phyloP scores from a whole-genome alignment of 2,888 invertebrate species.

The Dasypolia templi region DNA sequence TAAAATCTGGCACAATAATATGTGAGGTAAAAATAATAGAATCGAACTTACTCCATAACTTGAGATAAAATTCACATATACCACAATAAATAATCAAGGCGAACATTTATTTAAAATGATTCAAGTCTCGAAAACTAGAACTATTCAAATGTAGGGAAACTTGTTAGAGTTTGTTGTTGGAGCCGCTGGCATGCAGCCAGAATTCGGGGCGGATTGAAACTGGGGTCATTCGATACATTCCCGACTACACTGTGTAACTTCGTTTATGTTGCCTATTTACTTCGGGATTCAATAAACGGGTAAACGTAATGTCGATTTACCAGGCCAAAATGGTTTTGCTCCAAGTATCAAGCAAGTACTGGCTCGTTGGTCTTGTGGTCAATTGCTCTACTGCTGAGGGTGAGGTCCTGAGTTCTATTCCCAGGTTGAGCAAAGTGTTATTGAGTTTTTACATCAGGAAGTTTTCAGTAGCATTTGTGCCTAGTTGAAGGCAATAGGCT shows the following conservation, averaged over 20 bases:
- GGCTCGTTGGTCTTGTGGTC: too few relatives aligned
- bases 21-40: background rate
- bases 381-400: too few relatives aligned
- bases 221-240: slow-evolving; percentile 40
- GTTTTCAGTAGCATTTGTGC: too few relatives aligned
- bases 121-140: slow-evolving; percentile 34
- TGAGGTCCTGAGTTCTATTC: too few relatives aligned
- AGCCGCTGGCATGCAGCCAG: slow-evolving; percentile 55
- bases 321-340: background rate
- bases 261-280: slow-evolving; percentile 36
- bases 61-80: background rate
- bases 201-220: slow-evolving; percentile 51
- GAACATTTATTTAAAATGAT: slow-evolving; percentile 36
- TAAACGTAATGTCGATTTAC: background rate
- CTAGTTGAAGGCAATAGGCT: too few relatives aligned
- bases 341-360: background rate
- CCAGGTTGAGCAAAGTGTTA: too few relatives aligned
- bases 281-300: slow-evolving; percentile 13
- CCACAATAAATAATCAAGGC: slow-evolving; percentile 8
- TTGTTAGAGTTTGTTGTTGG: slow-evolving; percentile 52
- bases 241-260: slow-evolving; percentile 7
- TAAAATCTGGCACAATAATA: too few relatives aligned
- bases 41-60: background rate
- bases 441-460: too few relatives aligned
- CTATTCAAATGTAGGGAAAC: slow-evolving; percentile 38